Conservation (phyloP, 2,113 vertebrate species). For the Oryzias woworae region DNA sequence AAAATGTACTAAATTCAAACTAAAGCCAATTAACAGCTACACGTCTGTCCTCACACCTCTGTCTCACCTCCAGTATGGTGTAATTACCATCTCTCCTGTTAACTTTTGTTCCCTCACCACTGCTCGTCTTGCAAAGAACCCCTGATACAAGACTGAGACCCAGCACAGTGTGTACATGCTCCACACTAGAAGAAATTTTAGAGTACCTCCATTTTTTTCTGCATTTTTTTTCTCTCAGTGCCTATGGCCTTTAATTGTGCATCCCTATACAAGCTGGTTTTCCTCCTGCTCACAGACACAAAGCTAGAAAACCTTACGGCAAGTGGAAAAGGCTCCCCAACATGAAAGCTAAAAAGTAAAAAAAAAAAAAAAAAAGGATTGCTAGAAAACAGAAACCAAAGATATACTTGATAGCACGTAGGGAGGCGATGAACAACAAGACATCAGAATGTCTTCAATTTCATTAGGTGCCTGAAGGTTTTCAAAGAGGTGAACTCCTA, state of each 20-base stretch:
- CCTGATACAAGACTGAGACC: conserved; percentile 33
- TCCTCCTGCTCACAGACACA: conserved; percentile 29
- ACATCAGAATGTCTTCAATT: conserved; percentile 20
- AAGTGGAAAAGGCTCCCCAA: conserved; percentile 12
- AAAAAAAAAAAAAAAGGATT: neutral
- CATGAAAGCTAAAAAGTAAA: neutral
- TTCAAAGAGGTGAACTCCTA: conserved; percentile 54
- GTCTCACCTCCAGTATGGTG: conserved; percentile 8
- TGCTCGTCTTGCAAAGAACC: conserved; percentile 38
- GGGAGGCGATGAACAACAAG: conserved; percentile 2
- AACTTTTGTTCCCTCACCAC: conserved; percentile 38
- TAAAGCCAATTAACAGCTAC: neutral
- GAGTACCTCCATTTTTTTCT: conserved; percentile 1
- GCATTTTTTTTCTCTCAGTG: conserved; percentile 10
- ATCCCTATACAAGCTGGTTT: conserved; percentile 33
- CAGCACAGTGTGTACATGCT: conserved; percentile 36
- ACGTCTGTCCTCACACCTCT: neutral
- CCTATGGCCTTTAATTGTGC: conserved; percentile 49
- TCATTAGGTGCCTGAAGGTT: conserved; percentile 36
- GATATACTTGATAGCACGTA: conserved; percentile 5
- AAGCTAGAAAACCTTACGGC: neutral
- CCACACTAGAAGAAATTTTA: conserved; percentile 25
- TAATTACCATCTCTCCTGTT: conserved; percentile 24
- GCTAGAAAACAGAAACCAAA: conserved; percentile 12
- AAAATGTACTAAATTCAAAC: conserved; percentile 1